Conservation (phyloP, 2,888 invertebrate genomes). For the Adelphocoris suturalis region DNA sequence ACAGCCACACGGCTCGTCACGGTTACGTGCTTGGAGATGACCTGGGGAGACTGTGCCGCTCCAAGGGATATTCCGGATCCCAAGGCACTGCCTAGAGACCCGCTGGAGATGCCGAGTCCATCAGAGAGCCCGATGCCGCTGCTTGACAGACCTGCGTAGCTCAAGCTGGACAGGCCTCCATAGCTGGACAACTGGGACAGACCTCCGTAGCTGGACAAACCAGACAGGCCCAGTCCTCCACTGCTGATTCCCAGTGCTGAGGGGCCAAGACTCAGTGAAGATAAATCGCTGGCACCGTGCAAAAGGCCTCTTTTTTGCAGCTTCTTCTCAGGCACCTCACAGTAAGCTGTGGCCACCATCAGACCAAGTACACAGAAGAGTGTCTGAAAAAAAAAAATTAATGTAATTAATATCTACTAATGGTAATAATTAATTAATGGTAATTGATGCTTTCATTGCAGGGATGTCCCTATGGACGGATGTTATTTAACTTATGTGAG, state of each 20-base stretch:
- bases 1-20: constrained; percentile 67
- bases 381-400: constrained; percentile 42
- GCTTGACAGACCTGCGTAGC: background rate
- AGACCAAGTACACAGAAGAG: constrained; percentile 1
- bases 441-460: too few relatives aligned
- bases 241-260: constrained; percentile 1
- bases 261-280: background rate
- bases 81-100: constrained; percentile 28
- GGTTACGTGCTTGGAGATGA: constrained; percentile 58
- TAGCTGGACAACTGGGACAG: background rate
- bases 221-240: constrained; percentile 11
- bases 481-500: too few relatives aligned
- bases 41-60: constrained; percentile 48
- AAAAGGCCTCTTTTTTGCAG: constrained; percentile 66
- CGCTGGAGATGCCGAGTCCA: constrained; percentile 55
- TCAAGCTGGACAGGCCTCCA: constrained; percentile 5
- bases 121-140: background rate
- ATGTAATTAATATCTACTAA: background rate
- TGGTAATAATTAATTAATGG: too few relatives aligned
- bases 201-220: background rate
- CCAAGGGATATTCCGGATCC: constrained; percentile 59
- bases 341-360: background rate
- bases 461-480: too few relatives aligned
- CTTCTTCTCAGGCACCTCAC: constrained; percentile 44
- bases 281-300: constrained; percentile 26